Evolutionary conservation across 2,113 vertebrate genomes (phyloP), one percentile per base, ranked within the genome.

Genomic region (Lophura nycthemera): DNA sequence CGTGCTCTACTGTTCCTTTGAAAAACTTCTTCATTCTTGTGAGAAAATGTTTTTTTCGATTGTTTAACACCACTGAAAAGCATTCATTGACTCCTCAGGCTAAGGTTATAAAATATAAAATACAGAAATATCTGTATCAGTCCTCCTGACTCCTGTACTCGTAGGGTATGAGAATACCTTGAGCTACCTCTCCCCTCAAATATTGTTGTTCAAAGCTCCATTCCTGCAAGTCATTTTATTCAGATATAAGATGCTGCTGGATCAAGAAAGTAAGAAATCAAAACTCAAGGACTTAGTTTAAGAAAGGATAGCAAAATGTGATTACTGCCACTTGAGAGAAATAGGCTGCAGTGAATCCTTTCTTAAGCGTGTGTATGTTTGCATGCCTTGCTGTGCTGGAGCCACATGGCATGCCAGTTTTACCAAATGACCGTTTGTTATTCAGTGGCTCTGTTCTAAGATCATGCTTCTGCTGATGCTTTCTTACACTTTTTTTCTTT

Each of bases 361-460:
- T 70, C n/a, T 71, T 86, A 67, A 74, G 50, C 40, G 21, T 57
- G 45, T 77, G 63, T 0, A 5, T 84, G 6, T 54, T 27, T 59
- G 40, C 89, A 18, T 75, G 64, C 56, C 84, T 80, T 76, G 50
- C 59, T 80, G 45, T 92, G 56, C 50, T 96, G 85, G 86, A 95
- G 61, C 93, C 93, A 47, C 57, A 13, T 70, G 89, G 76, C 57
- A 20, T 88, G 96, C 93, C 36, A 65, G 87, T 73, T 93, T 91
- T 81, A 83, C 66, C 47, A 79, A 92, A 78, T 73, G 77, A 56
- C 69, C 65, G 4, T 79, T 91, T 70, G 32, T 83, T 86, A 83
- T n/a, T 79, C 47, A 36, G 48, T 65, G 29, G 2, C 63, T 88
- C 43, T 88, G 69, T 92, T 91, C 43, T 79, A 52, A 30, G 57